A percentile compares a stretch with the other conserved stretches of the same genome.
phyloP scores from a whole-genome alignment of 2,797 vertebrate species.

The Melanotaenia maccullochi region DNA sequence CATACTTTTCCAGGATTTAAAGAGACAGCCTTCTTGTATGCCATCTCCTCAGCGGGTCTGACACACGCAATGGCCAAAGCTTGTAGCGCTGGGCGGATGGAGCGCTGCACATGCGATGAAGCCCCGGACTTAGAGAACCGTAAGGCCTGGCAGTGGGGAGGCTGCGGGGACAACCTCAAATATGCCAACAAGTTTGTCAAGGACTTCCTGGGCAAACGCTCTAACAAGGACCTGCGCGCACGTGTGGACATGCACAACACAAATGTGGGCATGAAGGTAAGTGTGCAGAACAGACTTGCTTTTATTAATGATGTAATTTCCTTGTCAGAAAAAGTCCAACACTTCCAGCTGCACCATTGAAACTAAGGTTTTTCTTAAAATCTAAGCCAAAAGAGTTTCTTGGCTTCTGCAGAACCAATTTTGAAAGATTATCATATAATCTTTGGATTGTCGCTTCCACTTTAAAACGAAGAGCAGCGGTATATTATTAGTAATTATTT shows the following conservation, averaged over 20 bases:
- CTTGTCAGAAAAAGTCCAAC: neutral
- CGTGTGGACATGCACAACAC: conserved; percentile 98
- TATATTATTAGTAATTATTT: too few species aligned
- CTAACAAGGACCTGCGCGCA: conserved; percentile 95
- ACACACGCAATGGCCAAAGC: conserved; percentile 97
- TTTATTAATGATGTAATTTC: neutral
- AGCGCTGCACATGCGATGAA: conserved; percentile 98
- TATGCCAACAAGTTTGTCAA: conserved; percentile 99
- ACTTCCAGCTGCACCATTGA: too few species aligned
- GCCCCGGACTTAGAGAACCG: conserved; percentile 97
- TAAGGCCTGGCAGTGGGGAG: conserved; percentile 99
- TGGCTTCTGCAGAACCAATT: neutral
- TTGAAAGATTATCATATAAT: neutral
- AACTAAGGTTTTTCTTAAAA: neutral
- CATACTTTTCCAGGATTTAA: conserved; percentile 88
- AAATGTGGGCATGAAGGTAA: conserved; percentile 97
- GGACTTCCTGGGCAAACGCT: conserved; percentile 96
- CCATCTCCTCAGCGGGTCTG: conserved; percentile 95
- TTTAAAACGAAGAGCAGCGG: too few species aligned
- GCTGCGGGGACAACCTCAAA: conserved; percentile 98
- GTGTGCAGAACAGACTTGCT: neutral
- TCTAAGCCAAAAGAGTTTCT: conserved; percentile 1
- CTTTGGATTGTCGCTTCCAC: too few species aligned
- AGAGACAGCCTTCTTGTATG: conserved; percentile 95
- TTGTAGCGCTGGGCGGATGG: conserved; percentile 96